Percentiles rank a stretch among this genome's conserved stretches.
Conservation (phyloP, 1,140 invertebrate genomes). For the Muscidifurax raptorellus region DNA sequence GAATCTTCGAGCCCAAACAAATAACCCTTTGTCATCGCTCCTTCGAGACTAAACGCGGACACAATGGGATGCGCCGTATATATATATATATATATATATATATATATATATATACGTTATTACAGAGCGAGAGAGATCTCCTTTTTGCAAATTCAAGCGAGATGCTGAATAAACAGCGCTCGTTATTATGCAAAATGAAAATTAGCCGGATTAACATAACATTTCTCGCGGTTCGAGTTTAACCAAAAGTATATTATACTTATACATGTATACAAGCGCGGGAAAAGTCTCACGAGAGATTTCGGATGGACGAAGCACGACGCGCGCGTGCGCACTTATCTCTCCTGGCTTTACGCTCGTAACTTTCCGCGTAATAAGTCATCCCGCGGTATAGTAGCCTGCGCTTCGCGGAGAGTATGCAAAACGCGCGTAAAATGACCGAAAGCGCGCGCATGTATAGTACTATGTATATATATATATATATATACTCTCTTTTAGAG, state of each 20-base stretch:
- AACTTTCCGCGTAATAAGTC: slow-evolving; percentile 60
- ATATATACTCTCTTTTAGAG: too few species aligned
- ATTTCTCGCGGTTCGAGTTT: too few species aligned
- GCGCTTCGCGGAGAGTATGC: not conserved
- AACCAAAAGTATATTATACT: too few species aligned
- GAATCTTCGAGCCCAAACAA: not conserved
- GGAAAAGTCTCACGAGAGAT: not conserved
- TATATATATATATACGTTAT: not conserved
- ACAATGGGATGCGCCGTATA: not conserved
- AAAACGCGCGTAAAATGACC: not conserved
- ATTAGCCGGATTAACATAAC: too few species aligned
- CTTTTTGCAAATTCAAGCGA: too few species aligned
- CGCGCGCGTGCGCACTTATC: slow-evolving; percentile 54
- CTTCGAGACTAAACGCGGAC: not conserved
- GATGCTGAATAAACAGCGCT: too few species aligned
- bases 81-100: not conserved
- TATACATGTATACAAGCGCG: not conserved
- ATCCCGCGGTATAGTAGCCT: slow-evolving; percentile 22
- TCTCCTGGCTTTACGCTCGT: slow-evolving; percentile 53
- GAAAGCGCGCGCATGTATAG: not conserved
- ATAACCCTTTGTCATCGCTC: slow-evolving; percentile 36
- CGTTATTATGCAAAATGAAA: too few species aligned
- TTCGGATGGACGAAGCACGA: slow-evolving; percentile 5
- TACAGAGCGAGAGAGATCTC: too few species aligned
- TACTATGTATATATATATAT: too few species aligned